Conservation (phyloP, 2,113 vertebrate genomes). For the Nibea albiflora region DNA sequence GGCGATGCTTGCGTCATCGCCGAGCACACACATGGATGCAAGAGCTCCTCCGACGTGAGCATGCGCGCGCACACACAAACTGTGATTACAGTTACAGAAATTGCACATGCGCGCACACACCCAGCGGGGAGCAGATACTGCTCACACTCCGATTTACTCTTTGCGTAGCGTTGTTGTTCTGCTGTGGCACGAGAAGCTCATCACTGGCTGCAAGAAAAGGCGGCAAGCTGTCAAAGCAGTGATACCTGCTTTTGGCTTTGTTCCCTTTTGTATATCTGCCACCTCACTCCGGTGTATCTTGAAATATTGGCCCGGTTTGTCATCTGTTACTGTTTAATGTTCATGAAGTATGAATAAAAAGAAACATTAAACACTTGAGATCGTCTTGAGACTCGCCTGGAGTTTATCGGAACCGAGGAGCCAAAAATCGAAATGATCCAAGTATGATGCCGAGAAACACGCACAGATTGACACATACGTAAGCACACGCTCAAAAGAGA, state of each 20-base stretch:
- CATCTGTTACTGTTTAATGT: slow-evolving; percentile 34
- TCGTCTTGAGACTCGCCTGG: neutral
- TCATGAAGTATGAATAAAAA: slow-evolving; percentile 3
- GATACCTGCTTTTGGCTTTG: slow-evolving; percentile 19
- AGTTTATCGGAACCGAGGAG: slow-evolving; percentile 20
- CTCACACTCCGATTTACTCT: slow-evolving; percentile 48
- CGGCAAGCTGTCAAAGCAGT: slow-evolving; percentile 2
- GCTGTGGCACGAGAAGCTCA: slow-evolving; percentile 36
- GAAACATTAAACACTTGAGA: neutral
- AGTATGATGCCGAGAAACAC: slow-evolving; percentile 5
- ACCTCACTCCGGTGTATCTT: slow-evolving; percentile 3
- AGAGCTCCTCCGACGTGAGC: slow-evolving; percentile 12
- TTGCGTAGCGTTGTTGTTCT: slow-evolving; percentile 47
- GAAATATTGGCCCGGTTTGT: neutral
- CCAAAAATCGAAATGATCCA: slow-evolving; percentile 21
- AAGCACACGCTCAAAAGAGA: neutral
- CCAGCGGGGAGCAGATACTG: slow-evolving; percentile 33
- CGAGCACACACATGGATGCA: slow-evolving; percentile 37
- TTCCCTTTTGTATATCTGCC: slow-evolving; percentile 7
- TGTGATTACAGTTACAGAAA: slow-evolving; percentile 47
- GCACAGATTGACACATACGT: neutral
- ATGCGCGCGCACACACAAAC: slow-evolving; percentile 11
- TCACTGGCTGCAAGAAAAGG: slow-evolving; percentile 29
- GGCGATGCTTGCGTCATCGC: slow-evolving; percentile 46
- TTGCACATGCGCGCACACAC: slow-evolving; percentile 41